Percentiles rank a stretch among this genome's conserved stretches.
Evolutionary conservation across 1,140 invertebrate genomes (phyloP).

Genomic region (Zelostemma sp.): DNA sequence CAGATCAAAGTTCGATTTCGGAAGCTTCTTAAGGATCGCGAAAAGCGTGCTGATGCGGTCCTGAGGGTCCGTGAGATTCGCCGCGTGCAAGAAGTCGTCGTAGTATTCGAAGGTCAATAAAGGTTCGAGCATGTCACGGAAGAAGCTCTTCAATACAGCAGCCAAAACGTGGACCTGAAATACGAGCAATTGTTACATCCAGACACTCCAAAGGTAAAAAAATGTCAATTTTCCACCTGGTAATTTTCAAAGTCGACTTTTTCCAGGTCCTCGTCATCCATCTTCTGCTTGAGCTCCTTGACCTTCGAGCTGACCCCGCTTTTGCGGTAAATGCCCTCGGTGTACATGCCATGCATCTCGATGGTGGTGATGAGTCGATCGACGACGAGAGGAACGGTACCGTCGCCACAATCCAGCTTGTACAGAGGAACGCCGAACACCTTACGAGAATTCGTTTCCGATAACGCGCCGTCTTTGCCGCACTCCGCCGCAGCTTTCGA

Average conservation of each 20-base stretch:
- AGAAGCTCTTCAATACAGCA: conserved; percentile 91
- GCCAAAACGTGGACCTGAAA: conserved; percentile 88
- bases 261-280: conserved; percentile 81
- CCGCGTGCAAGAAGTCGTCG: conserved; percentile 91
- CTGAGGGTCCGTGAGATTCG: conserved; percentile 83
- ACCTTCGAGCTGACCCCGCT: conserved; percentile 88
- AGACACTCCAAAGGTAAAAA: too few species aligned
- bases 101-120: conserved; percentile 94
- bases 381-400: conserved; percentile 86
- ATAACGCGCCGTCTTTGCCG: conserved; percentile 71
- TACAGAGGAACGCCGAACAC: conserved; percentile 85
- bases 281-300: conserved; percentile 78
- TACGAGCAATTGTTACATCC: too few species aligned
- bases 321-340: conserved; percentile 94
- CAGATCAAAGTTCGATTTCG: conserved; percentile 90
- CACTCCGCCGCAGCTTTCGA: conserved; percentile 76
- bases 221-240: too few species aligned
- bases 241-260: conserved; percentile 79
- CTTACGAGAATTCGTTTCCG: conserved; percentile 71
- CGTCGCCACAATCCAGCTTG: conserved; percentile 80
- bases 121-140: conserved; percentile 94
- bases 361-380: conserved; percentile 90
- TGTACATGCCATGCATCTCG: conserved; percentile 92
- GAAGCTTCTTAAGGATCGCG: conserved; percentile 89
- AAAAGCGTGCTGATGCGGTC: conserved; percentile 88